Base-by-base conservation (phyloP, 2,888 invertebrate genomes). In the Oxyteleia sp. region DNA sequence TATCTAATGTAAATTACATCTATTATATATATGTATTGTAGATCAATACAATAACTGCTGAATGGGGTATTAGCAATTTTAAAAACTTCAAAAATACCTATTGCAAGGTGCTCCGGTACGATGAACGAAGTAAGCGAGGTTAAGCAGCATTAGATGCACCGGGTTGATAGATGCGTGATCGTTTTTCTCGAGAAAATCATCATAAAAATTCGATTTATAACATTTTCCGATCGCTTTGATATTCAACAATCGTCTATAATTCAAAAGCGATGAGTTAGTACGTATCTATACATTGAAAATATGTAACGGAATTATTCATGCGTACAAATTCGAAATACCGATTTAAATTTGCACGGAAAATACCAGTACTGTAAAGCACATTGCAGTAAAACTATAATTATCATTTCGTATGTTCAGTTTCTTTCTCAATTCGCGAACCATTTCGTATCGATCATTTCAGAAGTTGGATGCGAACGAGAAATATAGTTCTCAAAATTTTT, bases 161-260 rank as follows among this genome's bases (percentile, higher is more conserved):
- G 32, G 2, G 18, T 26, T 63, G 63, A 63, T 49, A 49, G 49
- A 63, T 49, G 47, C 13, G 45, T 49, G 20, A 49, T 35, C 63
- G 43, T 49, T 63, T 63, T 49, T 63, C 49, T 49, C 49, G 11
- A 47, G 3, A 35, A 35, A 47, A 49, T 63, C 32, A 45, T 47
- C 61, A 63, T 63, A 43, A 63, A 63, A 63, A 35, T 63, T 63
- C 63, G 20, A 63, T 63, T 35, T 49, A 63, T 63, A 63, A 63
- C 32, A 63, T 63, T 47, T 63, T 63, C 29, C 63, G 20, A 63
- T 64, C 64, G 51, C 38, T 64, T 64, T 64, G 49, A 64, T 51
- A 64, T 64, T 64, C 64, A 64, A 64, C 51, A 64, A 51, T 64
- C 38, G 49, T 38, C 20, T 26, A 23, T 51, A 51, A 64, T 64